Evolutionary conservation across 2,888 invertebrate species (phyloP).

Genomic region (Drosophila lacicola): DNA sequence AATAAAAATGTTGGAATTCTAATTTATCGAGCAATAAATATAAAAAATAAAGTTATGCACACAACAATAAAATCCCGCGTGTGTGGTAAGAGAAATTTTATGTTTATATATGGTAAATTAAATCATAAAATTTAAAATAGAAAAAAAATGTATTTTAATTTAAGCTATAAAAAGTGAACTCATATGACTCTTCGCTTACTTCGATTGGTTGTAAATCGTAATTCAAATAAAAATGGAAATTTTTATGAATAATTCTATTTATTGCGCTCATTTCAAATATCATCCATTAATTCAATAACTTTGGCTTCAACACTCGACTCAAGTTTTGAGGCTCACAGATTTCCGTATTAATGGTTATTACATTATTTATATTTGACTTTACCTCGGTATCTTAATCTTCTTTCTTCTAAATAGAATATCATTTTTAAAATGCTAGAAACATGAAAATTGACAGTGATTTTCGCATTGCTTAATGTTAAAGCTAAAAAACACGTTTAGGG

Average conservation of each 20-base stretch:
- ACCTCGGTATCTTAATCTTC: too few species aligned
- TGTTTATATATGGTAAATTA: not conserved
- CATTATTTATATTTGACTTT: too few species aligned
- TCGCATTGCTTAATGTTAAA: not conserved
- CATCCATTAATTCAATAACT: slow-evolving; percentile 1
- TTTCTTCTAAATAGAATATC: too few species aligned
- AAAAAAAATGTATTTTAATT: slow-evolving; percentile 11
- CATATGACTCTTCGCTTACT: not conserved
- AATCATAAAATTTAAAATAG: slow-evolving; percentile 31
- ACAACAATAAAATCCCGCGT: not conserved
- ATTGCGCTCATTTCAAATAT: slow-evolving; percentile 7
- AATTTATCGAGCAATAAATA: slow-evolving; percentile 25
- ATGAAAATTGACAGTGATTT: not conserved
- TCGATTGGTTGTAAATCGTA: not conserved
- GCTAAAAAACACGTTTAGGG: not conserved
- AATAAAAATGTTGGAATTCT: not conserved
- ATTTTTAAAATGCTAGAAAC: not conserved
- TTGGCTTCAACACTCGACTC: not conserved
- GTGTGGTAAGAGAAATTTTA: too few species aligned
- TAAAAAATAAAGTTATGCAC: not conserved
- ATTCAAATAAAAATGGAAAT: slow-evolving; percentile 22
- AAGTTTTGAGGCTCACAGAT: too few species aligned
- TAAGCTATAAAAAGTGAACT: slow-evolving; percentile 19
- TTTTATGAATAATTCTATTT: slow-evolving; percentile 10
- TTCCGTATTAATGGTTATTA: too few species aligned